Evolutionary conservation across 2,888 invertebrate species (phyloP).

Genomic region (Emmelina monodactyla): DNA sequence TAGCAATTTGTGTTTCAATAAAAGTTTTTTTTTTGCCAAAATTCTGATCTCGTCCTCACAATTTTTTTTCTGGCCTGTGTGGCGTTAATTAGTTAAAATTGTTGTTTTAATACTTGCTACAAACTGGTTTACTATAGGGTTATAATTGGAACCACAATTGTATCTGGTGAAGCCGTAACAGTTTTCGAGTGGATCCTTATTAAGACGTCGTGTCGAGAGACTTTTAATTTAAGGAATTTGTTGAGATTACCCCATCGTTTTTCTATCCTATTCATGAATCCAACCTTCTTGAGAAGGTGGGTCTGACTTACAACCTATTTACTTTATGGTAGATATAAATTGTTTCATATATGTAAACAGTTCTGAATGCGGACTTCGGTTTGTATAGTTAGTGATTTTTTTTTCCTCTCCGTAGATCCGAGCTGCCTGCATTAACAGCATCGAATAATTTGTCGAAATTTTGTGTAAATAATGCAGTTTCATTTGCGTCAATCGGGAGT

Average conservation of each 20-base stretch:
- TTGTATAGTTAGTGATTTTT: constrained; percentile 7
- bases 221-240: constrained; percentile 2
- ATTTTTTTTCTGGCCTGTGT: constrained; percentile 6
- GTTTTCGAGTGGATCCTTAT: constrained; percentile 15
- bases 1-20: neutral
- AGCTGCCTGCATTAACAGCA: constrained; percentile 10
- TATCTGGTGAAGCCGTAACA: constrained; percentile 13
- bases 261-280: constrained; percentile 11
- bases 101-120: constrained; percentile 13
- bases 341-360: constrained; percentile 7
- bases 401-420: constrained; percentile 8
- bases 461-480: constrained; percentile 5
- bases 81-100: constrained; percentile 5
- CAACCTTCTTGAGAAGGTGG: constrained; percentile 12
- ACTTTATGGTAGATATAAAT: constrained; percentile 8
- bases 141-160: constrained; percentile 13
- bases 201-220: constrained; percentile 9
- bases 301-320: constrained; percentile 2
- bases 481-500: constrained; percentile 9
- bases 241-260: constrained; percentile 5
- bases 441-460: constrained; percentile 12
- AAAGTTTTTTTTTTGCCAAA: constrained; percentile 4
- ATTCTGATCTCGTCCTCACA: constrained; percentile 11
- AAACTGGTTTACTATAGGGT: constrained; percentile 14
- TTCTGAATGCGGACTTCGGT: constrained; percentile 2